Evolutionary conservation across 1,140 invertebrate genomes (phyloP), one percentile per base, ranked within the genome.

Genomic region (Globodera rostochiensis): DNA sequence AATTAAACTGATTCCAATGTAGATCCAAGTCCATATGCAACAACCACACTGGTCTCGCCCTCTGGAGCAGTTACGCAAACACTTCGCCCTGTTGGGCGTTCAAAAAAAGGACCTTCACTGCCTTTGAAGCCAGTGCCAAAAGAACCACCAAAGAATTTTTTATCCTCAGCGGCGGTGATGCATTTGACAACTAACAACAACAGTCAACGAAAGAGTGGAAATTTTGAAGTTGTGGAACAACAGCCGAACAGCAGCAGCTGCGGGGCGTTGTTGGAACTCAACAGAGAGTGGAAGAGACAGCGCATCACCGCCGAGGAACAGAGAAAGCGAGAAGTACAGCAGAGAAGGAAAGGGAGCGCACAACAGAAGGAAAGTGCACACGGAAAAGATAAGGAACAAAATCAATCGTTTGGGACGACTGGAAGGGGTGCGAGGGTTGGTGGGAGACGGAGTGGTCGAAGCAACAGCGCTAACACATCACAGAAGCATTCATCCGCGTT

Each of bases 11-110:
- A 19, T 53, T 25, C n/a, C 46, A 0, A 11, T 21, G 0, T 9
- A 76, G 87, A 88, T 77, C 87, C 87, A 49, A 88, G 82, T 77
- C 87, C 87, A 11, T 88, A 88, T 64, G 87, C 87, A 21, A 88
- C 87, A 6, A 88, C 87, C 3, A 88, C 87, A n/a, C 73, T 88
- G 13, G 86, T 88, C 6, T 84, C 77, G 49, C 79, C 69, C 49
- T 49, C 70, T 57, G 79, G 79, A 4, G 73, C 21, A 83, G 19
- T 64, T 64, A 64, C 57, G 19, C n/a, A 11, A 80, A 76, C 71
- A 66, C 57, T 83, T 36, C 60, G 50, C 11, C 19, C 15, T 25
- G 82, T 53, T 36, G 80, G 11, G 19, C 57, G 57, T n/a, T 19
- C 6, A n/a, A 64, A 9, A 67, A 25, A 71, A 57, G 73, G 73